Conservation (phyloP, 1,140 invertebrate genomes). For the Episyrphus balteatus region DNA sequence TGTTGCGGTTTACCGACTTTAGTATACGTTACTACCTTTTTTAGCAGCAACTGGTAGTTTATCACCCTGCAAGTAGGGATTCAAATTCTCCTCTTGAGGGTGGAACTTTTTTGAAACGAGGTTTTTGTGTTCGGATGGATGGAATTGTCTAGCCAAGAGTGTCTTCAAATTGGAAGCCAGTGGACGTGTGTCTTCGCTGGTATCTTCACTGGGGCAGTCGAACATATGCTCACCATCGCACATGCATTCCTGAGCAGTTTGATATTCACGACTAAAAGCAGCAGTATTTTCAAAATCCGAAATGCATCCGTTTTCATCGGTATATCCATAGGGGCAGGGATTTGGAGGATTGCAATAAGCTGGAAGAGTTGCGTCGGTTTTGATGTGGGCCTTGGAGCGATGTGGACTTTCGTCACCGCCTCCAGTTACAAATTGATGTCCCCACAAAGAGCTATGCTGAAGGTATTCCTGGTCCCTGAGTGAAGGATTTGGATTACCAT, state of each 20-base stretch:
- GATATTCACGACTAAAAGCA: slow-evolving; percentile 87
- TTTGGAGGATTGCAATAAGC: slow-evolving; percentile 99
- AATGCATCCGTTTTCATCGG: slow-evolving; percentile 79
- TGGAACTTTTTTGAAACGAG: slow-evolving; percentile 57
- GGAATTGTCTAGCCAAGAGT: slow-evolving; percentile 45
- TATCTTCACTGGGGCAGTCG: slow-evolving; percentile 56
- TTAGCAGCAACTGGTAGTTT: slow-evolving; percentile 78
- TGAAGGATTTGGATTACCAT: slow-evolving; percentile 51
- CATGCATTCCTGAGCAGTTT: slow-evolving; percentile 88
- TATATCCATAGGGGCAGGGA: slow-evolving; percentile 85
- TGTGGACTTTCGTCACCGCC: slow-evolving; percentile 59
- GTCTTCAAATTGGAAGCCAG: slow-evolving; percentile 15
- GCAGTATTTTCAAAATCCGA: slow-evolving; percentile 92
- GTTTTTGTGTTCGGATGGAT: slow-evolving; percentile 67
- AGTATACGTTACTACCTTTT: slow-evolving; percentile 48
- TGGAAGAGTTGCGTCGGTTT: slow-evolving; percentile 83
- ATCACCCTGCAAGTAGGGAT: slow-evolving; percentile 70
- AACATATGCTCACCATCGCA: slow-evolving; percentile 99
- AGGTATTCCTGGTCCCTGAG: slow-evolving; percentile 82
- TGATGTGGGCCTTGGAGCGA: slow-evolving; percentile 62
- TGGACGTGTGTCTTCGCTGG: slow-evolving; percentile 14
- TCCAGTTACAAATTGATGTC: slow-evolving; percentile 67
- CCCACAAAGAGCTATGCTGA: slow-evolving; percentile 77
- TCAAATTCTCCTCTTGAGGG: slow-evolving; percentile 36
- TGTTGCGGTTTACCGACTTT: no score